Evolutionary conservation across 2,113 vertebrate species (phyloP).

Genomic region (Brachionichthys hirsutus): DNA sequence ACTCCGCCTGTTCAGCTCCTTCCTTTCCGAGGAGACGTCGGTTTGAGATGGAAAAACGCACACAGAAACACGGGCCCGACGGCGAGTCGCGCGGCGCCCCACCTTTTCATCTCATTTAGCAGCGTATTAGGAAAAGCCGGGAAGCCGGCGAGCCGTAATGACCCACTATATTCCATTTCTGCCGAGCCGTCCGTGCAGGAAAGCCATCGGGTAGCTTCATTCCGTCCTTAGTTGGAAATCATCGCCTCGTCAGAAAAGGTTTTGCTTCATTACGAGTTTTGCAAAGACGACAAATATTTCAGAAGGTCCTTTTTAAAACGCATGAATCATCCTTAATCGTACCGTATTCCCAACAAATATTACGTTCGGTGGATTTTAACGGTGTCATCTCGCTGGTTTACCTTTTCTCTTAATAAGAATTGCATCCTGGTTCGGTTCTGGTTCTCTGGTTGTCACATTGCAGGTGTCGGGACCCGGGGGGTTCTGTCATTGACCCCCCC

Average conservation of each 20-base stretch:
- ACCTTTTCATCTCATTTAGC: slow-evolving; percentile 59
- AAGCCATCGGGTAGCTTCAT: slow-evolving; percentile 31
- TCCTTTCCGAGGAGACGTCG: slow-evolving; percentile 31
- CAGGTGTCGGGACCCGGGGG: slow-evolving; percentile 55
- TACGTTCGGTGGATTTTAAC: neutral
- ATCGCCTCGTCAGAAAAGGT: slow-evolving; percentile 43
- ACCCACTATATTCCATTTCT: slow-evolving; percentile 35
- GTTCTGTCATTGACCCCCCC: slow-evolving; percentile 37
- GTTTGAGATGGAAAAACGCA: too few relatives aligned
- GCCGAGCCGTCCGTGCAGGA: slow-evolving; percentile 10
- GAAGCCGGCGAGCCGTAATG: slow-evolving; percentile 34
- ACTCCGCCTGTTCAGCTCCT: slow-evolving; percentile 34
- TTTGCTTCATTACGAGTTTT: slow-evolving; percentile 34
- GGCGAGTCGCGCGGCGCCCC: slow-evolving; percentile 14
- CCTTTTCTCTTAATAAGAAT: slow-evolving; percentile 18
- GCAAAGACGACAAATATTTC: slow-evolving; percentile 15
- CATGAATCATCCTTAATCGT: neutral
- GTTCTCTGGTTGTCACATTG: slow-evolving; percentile 49
- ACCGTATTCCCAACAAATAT: neutral
- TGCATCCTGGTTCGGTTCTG: too few relatives aligned
- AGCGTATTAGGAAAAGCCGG: slow-evolving; percentile 37
- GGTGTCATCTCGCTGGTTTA: slow-evolving; percentile 6
- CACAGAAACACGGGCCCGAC: slow-evolving; percentile 43
- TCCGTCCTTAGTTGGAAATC: slow-evolving; percentile 40
- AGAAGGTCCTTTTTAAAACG: neutral